A percentile compares a stretch with the other conserved stretches of the same genome.
phyloP scores from a whole-genome alignment of 2,113 vertebrate genomes.

The Menura novaehollandiae region DNA sequence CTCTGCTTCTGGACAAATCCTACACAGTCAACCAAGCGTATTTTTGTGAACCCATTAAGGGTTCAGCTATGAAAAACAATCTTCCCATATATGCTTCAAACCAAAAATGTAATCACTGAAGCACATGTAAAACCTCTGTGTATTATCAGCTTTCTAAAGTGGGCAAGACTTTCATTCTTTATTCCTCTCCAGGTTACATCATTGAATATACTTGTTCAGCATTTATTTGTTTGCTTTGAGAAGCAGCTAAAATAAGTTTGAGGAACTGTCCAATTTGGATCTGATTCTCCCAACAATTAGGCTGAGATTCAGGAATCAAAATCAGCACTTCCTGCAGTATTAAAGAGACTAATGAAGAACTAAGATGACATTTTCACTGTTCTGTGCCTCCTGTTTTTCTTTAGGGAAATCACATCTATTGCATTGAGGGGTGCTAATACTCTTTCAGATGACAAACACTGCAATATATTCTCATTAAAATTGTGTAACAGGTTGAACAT shows the following conservation, averaged over 20 bases:
- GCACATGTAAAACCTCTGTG: neutral
- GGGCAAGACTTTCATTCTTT: neutral
- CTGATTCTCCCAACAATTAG: slow-evolving; percentile 9
- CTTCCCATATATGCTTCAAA: neutral
- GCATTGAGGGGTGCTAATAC: neutral
- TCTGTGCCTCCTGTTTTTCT: slow-evolving; percentile 1
- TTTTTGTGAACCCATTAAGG: neutral
- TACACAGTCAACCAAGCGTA: neutral
- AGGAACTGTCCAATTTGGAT: slow-evolving; percentile 7
- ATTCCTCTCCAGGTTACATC: slow-evolving; percentile 11
- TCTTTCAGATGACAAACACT: slow-evolving; percentile 29
- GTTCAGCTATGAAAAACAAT: neutral
- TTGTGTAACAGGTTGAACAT: neutral
- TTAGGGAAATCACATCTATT: slow-evolving; percentile 22
- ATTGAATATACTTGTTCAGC: neutral
- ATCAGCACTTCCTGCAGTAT: slow-evolving; percentile 12
- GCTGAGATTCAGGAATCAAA: slow-evolving; percentile 27
- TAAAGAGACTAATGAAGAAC: slow-evolving; percentile 21
- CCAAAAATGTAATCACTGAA: neutral
- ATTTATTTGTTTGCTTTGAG: slow-evolving; percentile 8
- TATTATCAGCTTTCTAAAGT: neutral
- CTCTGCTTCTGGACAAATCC: neutral
- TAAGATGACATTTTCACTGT: neutral
- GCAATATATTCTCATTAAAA: slow-evolving; percentile 59
- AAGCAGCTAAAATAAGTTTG: slow-evolving; percentile 3